These are phyloP conservation scores for Mustela nigripes DNA, from an alignment of 2,113 vertebrate species.

Conservation along the genomic window DNA sequence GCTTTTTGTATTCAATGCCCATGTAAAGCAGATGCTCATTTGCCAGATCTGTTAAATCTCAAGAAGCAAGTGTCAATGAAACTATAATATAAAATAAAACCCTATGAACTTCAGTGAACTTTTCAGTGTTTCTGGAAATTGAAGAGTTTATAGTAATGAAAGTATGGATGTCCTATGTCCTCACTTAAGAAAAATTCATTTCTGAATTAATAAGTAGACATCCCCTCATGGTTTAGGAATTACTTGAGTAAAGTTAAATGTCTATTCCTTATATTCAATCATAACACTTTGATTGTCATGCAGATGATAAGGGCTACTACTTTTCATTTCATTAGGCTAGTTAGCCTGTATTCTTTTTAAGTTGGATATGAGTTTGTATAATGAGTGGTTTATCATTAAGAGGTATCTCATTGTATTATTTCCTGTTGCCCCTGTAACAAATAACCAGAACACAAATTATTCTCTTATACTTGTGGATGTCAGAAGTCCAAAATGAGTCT, in stretches of 20 bases:
- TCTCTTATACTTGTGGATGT: background rate
- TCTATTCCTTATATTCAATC: background rate
- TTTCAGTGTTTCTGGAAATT: background rate
- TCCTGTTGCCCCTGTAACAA: constrained; percentile 2
- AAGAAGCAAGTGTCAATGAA: background rate
- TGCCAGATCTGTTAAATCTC: background rate
- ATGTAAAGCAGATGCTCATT: constrained; percentile 46
- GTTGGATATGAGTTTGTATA: background rate
- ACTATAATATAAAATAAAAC: background rate
- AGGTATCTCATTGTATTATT: background rate
- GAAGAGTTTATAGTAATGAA: background rate
- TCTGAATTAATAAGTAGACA: background rate
- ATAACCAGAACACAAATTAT: background rate
- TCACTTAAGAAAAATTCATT: background rate
- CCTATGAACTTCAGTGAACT: background rate
- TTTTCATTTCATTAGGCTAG: background rate
- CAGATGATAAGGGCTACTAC: background rate
- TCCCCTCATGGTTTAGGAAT: background rate
- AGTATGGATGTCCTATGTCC: background rate
- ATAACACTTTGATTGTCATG: background rate
- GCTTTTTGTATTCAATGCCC: constrained; percentile 70
- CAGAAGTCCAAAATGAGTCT: background rate
- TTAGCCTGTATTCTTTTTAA: background rate
- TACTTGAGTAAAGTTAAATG: background rate
- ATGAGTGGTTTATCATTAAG: background rate